Evolutionary conservation across 2,888 invertebrate genomes (phyloP).

Genomic region (Aphodius sticticus): DNA sequence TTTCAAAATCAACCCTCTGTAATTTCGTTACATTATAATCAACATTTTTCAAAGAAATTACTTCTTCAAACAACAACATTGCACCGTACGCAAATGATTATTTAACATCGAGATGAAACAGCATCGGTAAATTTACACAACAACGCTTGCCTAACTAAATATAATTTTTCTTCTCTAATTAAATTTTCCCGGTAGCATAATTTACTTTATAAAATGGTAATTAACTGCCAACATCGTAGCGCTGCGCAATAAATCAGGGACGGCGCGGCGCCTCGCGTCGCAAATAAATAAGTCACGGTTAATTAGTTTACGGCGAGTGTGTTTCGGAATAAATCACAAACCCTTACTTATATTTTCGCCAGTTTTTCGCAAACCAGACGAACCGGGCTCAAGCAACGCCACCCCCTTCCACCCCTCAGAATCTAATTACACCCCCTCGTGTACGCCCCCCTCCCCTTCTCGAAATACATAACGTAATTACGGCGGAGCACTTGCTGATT

Average conservation of each 20-base stretch:
- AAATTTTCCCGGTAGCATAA: neutral
- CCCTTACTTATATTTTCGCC: neutral
- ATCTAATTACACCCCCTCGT: too few relatives aligned
- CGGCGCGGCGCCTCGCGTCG: neutral
- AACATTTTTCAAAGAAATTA: too few relatives aligned
- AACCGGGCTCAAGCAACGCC: neutral
- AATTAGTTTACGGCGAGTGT: neutral
- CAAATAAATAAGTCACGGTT: neutral
- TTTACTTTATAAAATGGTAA: slow-evolving; percentile 4
- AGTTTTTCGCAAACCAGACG: slow-evolving; percentile 10
- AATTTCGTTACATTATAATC: too few relatives aligned
- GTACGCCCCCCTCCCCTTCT: too few relatives aligned
- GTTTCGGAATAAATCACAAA: neutral
- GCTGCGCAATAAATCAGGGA: neutral
- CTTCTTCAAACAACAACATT: too few relatives aligned
- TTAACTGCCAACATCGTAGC: neutral
- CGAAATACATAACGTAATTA: too few relatives aligned
- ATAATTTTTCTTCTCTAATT: neutral
- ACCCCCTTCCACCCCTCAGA: too few relatives aligned
- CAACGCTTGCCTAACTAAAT: neutral
- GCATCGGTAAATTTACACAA: too few relatives aligned
- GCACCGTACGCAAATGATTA: too few relatives aligned
- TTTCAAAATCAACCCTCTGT: too few relatives aligned
- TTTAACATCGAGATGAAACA: too few relatives aligned
- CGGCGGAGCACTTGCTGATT: too few relatives aligned